Conservation (phyloP, 2,888 invertebrate genomes). For the Lysandra bellargus region DNA sequence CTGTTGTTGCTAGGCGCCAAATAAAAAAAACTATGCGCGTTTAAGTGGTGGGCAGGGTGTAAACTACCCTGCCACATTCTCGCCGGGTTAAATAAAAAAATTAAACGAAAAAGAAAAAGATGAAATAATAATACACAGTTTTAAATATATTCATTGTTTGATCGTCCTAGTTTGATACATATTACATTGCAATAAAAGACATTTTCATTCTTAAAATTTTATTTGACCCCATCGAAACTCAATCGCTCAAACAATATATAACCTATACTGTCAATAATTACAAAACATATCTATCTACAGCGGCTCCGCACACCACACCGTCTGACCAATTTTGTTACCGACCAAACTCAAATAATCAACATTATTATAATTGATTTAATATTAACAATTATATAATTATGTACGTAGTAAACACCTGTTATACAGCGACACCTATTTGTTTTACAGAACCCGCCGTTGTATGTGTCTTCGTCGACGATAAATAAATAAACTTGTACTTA, state of each 20-base stretch:
- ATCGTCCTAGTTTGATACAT: not conserved
- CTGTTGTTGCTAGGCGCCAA: too few species aligned
- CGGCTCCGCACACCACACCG: slow-evolving; percentile 38
- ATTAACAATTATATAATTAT: slow-evolving; percentile 79
- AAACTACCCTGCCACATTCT: too few species aligned
- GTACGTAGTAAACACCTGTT: slow-evolving; percentile 77
- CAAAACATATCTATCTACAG: slow-evolving; percentile 58
- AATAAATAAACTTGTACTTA: not conserved
- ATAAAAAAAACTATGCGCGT: too few species aligned
- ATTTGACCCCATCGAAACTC: slow-evolving; percentile 78
- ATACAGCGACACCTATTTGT: slow-evolving; percentile 78
- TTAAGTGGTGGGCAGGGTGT: too few species aligned
- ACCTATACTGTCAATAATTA: slow-evolving; percentile 57
- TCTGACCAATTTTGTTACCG: slow-evolving; percentile 42
- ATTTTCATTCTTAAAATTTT: slow-evolving; percentile 71
- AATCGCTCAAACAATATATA: slow-evolving; percentile 73
- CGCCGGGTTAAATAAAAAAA: too few species aligned
- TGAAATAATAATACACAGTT: too few species aligned
- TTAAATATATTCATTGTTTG: not conserved
- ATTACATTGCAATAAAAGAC: slow-evolving; percentile 38
- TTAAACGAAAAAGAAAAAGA: too few species aligned
- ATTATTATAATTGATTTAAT: slow-evolving; percentile 74
- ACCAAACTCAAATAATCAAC: slow-evolving; percentile 68
- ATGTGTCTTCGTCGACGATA: slow-evolving; percentile 41
- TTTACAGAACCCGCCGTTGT: slow-evolving; percentile 64